Evolutionary conservation across 2,797 vertebrate species (phyloP).

Genomic region (Pampus argenteus): DNA sequence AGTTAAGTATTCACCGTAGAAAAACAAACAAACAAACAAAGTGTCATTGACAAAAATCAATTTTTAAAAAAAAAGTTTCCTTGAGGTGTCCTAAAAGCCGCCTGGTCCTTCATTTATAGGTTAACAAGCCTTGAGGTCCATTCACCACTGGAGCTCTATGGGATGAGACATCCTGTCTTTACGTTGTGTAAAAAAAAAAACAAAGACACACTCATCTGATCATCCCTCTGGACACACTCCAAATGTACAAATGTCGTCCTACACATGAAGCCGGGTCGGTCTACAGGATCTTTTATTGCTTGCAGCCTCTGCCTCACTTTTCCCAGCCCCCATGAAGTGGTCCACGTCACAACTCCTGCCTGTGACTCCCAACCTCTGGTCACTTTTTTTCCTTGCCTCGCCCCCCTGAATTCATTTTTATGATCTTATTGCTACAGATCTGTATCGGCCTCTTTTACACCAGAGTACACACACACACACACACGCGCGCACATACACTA

Average conservation of each 20-base stretch:
- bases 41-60: constrained; percentile 21
- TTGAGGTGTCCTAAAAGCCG: constrained; percentile 1
- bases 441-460: too few relatives aligned
- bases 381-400: constrained; percentile 25
- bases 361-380: constrained; percentile 43
- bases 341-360: constrained; percentile 69
- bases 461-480: neutral
- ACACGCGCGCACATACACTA: too few relatives aligned
- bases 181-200: neutral
- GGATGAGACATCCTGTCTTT: constrained; percentile 21
- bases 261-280: constrained; percentile 2
- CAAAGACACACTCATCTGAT: constrained; percentile 26
- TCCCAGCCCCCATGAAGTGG: constrained; percentile 22
- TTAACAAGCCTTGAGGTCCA: constrained; percentile 14
- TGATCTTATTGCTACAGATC: constrained; percentile 1
- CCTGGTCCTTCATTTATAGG: constrained; percentile 26
- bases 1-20: constrained; percentile 6
- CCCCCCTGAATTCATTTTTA: constrained; percentile 21
- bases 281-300: constrained; percentile 31
- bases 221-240: constrained; percentile 36
- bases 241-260: constrained; percentile 30
- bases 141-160: constrained; percentile 13
- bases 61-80: constrained; percentile 29
- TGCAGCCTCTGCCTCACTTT: constrained; percentile 27
- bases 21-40: neutral